These are phyloP conservation scores for Pterocles orientalis DNA, from an alignment of 2,113 vertebrate genomes.

Conservation along the genomic window DNA sequence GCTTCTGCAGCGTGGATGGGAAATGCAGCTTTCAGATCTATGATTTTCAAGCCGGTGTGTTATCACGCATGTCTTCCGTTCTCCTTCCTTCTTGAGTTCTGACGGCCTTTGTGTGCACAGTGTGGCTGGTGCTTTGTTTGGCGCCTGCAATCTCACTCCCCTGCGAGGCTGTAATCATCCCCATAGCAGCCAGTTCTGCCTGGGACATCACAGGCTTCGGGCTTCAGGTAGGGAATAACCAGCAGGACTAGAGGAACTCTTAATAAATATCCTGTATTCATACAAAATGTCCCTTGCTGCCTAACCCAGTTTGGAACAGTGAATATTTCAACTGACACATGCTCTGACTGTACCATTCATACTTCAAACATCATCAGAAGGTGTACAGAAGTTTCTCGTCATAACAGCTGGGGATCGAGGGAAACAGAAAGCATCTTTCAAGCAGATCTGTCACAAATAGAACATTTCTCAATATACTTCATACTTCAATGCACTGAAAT, in stretches of 20 bases:
- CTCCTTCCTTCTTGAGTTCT: neutral
- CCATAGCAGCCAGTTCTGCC: slow-evolving; percentile 4
- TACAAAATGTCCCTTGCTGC: slow-evolving; percentile 56
- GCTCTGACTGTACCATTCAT: slow-evolving; percentile 5
- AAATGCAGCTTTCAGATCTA: neutral
- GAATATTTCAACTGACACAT: slow-evolving; percentile 57
- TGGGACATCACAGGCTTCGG: slow-evolving; percentile 49
- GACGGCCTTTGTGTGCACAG: neutral
- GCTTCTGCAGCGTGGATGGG: neutral
- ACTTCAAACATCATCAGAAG: slow-evolving; percentile 46
- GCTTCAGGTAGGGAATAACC: slow-evolving; percentile 53
- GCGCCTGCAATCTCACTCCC: neutral
- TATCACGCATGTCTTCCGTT: neutral
- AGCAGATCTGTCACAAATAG: slow-evolving; percentile 12
- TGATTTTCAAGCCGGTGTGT: neutral
- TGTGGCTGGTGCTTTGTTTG: slow-evolving; percentile 24
- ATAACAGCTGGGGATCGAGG: slow-evolving; percentile 50
- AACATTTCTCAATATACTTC: slow-evolving; percentile 8
- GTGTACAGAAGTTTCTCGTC: slow-evolving; percentile 28
- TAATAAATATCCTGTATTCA: slow-evolving; percentile 54
- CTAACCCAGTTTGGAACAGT: slow-evolving; percentile 62
- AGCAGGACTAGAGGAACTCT: slow-evolving; percentile 13
- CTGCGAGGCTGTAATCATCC: slow-evolving; percentile 45
- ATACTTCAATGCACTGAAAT: neutral
- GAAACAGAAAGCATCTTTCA: slow-evolving; percentile 42